Evolutionary conservation across 1,140 invertebrate genomes (phyloP).

Genomic region (Cotesia typhae): DNA sequence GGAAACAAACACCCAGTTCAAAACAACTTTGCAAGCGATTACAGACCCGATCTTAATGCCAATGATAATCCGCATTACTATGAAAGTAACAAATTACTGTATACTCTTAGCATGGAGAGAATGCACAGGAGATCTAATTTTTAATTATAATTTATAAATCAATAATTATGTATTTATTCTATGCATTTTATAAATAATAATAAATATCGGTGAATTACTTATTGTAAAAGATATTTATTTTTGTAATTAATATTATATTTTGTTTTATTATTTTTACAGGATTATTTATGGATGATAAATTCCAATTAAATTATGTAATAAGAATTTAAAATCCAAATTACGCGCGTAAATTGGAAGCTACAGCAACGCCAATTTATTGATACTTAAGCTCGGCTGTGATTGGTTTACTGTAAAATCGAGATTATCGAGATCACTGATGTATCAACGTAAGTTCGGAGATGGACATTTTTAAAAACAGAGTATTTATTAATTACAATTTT

Average conservation of each 20-base stretch:
- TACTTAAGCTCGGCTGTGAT: no score
- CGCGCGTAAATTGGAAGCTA: neutral
- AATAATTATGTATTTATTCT: neutral
- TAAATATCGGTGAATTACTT: slow-evolving; percentile 3
- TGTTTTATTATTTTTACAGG: neutral
- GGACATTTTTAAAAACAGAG: no score
- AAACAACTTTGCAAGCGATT: slow-evolving; percentile 58
- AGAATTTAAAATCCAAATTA: neutral
- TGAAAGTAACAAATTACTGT: slow-evolving; percentile 71
- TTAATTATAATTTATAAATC: neutral
- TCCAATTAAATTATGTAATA: no score
- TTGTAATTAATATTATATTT: neutral
- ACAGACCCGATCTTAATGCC: slow-evolving; percentile 68
- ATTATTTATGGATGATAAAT: no score
- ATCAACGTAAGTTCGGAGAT: no score
- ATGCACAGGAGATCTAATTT: slow-evolving; percentile 59
- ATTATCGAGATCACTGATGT: no score
- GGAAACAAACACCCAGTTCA: slow-evolving; percentile 56
- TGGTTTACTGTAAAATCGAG: no score
- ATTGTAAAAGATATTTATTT: neutral
- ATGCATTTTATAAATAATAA: slow-evolving; percentile 1
- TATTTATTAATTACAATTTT: no score
- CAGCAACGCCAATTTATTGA: neutral
- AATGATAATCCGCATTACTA: slow-evolving; percentile 73
- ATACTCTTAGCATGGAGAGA: slow-evolving; percentile 70